Evolutionary conservation across 2,888 invertebrate genomes (phyloP).

Genomic region (Cheilosia vulpina): DNA sequence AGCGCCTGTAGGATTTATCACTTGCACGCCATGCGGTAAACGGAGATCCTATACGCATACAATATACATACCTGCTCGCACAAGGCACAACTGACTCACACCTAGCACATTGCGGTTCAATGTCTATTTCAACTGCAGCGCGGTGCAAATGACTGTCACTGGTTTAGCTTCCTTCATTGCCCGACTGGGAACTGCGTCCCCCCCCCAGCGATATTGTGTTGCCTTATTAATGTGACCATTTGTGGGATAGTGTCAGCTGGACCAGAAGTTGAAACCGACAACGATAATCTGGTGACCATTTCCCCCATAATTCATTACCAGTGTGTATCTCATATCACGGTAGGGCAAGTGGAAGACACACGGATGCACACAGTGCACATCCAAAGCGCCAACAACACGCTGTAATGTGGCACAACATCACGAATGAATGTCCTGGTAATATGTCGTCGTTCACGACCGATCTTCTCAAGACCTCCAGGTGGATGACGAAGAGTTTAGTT

Average conservation of each 20-base stretch:
- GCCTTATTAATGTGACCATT: conserved; percentile 70
- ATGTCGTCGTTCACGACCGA: conserved; percentile 56
- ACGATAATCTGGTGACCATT: conserved; percentile 73
- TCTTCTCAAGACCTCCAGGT: conserved; percentile 61
- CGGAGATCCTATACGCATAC: conserved; percentile 27
- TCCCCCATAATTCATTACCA: conserved; percentile 70
- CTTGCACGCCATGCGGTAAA: conserved; percentile 70
- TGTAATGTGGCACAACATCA: conserved; percentile 74
- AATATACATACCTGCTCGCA: conserved; percentile 10
- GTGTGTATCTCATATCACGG: conserved; percentile 59
- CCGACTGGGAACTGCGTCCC: not conserved
- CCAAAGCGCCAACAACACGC: conserved; percentile 48
- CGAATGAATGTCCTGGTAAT: conserved; percentile 70
- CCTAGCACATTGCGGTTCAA: conserved; percentile 31
- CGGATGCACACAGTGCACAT: conserved; percentile 41
- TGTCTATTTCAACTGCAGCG: conserved; percentile 41
- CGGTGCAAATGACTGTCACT: conserved; percentile 46
- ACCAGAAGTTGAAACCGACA: conserved; percentile 72
- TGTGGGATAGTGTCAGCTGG: conserved; percentile 71
- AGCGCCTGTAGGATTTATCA: conserved; percentile 67
- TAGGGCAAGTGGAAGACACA: conserved; percentile 57
- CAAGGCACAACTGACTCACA: not conserved
- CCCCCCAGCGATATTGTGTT: conserved; percentile 31
- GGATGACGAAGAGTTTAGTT: conserved; percentile 54
- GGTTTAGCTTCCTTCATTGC: conserved; percentile 54